phyloP scores from a whole-genome alignment of 2,797 vertebrate species.

The Diplodus puntazzo region DNA sequence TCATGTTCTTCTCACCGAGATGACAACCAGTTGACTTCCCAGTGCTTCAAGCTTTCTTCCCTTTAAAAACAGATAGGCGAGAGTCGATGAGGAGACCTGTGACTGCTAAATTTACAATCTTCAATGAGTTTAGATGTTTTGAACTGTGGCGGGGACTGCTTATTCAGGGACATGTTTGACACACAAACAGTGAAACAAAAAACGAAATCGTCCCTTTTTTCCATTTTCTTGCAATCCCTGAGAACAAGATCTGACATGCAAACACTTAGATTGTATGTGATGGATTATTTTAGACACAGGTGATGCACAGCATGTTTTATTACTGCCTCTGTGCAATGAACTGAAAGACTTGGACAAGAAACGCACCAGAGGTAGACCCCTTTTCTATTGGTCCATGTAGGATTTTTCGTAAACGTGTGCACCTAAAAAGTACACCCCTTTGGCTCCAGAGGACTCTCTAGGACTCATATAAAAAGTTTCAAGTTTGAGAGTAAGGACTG shows the following conservation, averaged over 20 bases:
- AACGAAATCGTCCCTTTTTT: constrained; percentile 11
- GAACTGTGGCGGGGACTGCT: constrained; percentile 14
- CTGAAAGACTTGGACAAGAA: constrained; percentile 25
- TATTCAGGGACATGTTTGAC: constrained; percentile 42
- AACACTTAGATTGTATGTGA: constrained; percentile 5
- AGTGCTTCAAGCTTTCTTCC: constrained; percentile 89
- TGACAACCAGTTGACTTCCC: constrained; percentile 88
- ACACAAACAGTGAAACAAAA: constrained; percentile 44
- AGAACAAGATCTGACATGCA: constrained; percentile 49
- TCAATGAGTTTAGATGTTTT: constrained; percentile 47
- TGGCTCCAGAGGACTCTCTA: constrained; percentile 16
- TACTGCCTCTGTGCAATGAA: constrained; percentile 37
- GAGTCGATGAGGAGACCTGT: constrained; percentile 71
- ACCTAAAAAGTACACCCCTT: background rate
- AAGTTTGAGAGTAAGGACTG: constrained; percentile 20
- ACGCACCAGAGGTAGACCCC: constrained; percentile 11
- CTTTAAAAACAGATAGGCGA: constrained; percentile 85
- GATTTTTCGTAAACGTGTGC: background rate
- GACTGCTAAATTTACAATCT: constrained; percentile 50
- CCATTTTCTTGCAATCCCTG: constrained; percentile 27
- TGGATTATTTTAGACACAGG: constrained; percentile 47
- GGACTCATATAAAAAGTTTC: constrained; percentile 18
- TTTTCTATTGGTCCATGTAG: background rate
- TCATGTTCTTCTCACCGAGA: constrained; percentile 84
- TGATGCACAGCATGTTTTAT: constrained; percentile 50